Base-by-base conservation (phyloP, 2,888 invertebrate species). In the Glyphotaelius pellucidus region DNA sequence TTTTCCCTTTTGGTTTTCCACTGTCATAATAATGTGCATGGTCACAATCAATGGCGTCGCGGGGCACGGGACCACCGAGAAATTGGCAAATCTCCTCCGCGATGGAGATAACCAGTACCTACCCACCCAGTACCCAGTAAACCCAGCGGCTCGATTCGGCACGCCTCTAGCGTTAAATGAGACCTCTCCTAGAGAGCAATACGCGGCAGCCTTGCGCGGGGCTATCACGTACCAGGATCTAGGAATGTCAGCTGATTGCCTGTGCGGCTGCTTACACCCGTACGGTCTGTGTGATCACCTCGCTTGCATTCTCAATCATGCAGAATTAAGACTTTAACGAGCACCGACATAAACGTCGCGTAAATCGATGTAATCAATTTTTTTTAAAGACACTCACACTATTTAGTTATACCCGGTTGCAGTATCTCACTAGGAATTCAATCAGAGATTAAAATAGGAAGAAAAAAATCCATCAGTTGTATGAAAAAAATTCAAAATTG, bases 221-320 rank as follows among this genome's bases (percentile, higher is more conserved):
- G 25, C 83, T 83, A 83, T 83, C 83, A 83, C 83, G 83, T 83
- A 83, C 83, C 83, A 83, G 83, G 83, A 83, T 83, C 83, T 83
- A 35, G 83, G 83, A 83, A 83, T 83, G 15, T 32, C 35, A 38
- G 35, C 35, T 32, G 9, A 15, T 35, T 38, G 83, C 83, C 32
- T 32, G 25, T 35, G 83, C 30, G 35, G 31, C 4, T 25, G 32
- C 35, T 35, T 25, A 35, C 3, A 32, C 35, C 25, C 67, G 67
- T 25, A 25, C 67, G 25, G 67, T 67, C 67, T 67, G 9, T 67
- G 67, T 25, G 67, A 67, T 67, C 67, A 67, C 67, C 67, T 67
- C 67, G 67, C 67, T 67, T 67, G 67, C 67, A 67, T 67, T 67
- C 67, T 9, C 67, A 67, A 67, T 67, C 67, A 67, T n/a, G 67